Percentiles rank a stretch among this genome's conserved stretches.
These are phyloP conservation scores for Galeopterus variegatus DNA, from an alignment of 2,113 vertebrate genomes.

Conservation along the genomic window DNA sequence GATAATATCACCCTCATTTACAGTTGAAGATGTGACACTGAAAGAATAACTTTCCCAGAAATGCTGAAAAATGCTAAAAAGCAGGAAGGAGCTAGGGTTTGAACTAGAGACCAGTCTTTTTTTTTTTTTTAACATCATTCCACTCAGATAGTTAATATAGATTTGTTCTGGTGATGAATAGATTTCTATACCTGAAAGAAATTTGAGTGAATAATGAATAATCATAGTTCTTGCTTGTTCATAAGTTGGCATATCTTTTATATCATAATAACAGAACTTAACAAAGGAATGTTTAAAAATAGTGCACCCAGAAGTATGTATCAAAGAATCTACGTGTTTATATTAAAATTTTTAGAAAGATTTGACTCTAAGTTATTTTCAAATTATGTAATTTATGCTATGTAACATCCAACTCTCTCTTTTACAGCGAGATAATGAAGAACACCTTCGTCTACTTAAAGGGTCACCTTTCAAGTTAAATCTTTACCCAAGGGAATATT, in stretches of 20 bases:
- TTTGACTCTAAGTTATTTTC: background rate
- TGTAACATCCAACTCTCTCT: conserved; percentile 71
- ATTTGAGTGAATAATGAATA: conserved; percentile 29
- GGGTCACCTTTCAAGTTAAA: conserved; percentile 92
- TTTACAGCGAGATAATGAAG: conserved; percentile 88
- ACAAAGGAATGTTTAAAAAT: conserved; percentile 41
- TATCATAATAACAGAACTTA: conserved; percentile 24
- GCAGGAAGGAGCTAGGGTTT: background rate
- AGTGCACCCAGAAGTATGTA: background rate
- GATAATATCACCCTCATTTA: background rate
- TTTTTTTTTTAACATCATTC: background rate
- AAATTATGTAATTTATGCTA: conserved; percentile 18
- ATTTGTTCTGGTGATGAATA: background rate
- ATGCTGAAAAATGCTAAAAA: background rate
- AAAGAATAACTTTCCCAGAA: background rate
- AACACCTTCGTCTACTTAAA: conserved; percentile 89
- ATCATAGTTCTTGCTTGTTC: background rate
- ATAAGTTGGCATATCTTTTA: background rate
- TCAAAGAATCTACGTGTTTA: background rate
- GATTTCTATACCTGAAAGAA: background rate
- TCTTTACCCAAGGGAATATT: conserved; percentile 92
- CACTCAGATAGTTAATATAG: background rate
- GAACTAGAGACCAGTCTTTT: background rate
- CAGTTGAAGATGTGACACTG: background rate
- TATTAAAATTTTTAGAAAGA: conserved; percentile 61